These are phyloP conservation scores for Diaperis boleti DNA, from an alignment of 2,888 invertebrate genomes.

Conservation along the genomic window DNA sequence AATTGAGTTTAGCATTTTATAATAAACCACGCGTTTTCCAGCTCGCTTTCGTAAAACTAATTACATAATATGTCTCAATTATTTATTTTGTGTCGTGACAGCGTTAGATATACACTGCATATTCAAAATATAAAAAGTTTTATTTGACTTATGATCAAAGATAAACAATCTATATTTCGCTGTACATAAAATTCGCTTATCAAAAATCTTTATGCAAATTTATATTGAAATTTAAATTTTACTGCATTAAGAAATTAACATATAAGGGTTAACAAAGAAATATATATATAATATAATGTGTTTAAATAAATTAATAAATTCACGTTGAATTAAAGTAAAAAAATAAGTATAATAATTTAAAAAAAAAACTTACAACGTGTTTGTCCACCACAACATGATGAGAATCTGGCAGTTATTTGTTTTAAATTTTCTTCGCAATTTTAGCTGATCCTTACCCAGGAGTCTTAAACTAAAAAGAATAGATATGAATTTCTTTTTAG, in stretches of 20 bases:
- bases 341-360: too few relatives aligned
- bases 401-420: too few relatives aligned
- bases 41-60: background rate
- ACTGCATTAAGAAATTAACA: slow-evolving; percentile 19
- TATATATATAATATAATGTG: too few relatives aligned
- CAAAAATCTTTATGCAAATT: slow-evolving; percentile 17
- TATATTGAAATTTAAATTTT: slow-evolving; percentile 17
- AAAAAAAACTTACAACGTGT: too few relatives aligned
- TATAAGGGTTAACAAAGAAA: background rate
- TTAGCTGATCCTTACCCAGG: too few relatives aligned
- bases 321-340: too few relatives aligned
- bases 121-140: background rate
- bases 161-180: slow-evolving; percentile 2
- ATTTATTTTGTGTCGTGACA: background rate
- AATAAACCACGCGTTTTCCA: background rate
- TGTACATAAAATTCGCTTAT: slow-evolving; percentile 3
- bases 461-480: too few relatives aligned
- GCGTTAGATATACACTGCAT: background rate
- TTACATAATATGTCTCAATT: too few relatives aligned
- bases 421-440: too few relatives aligned
- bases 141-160: background rate
- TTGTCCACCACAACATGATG: too few relatives aligned
- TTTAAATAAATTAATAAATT: too few relatives aligned
- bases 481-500: too few relatives aligned
- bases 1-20: slow-evolving; percentile 32